Percentiles rank a stretch among this genome's conserved stretches.
phyloP scores from a whole-genome alignment of 2,888 invertebrate genomes.

The Drosophila mimetica region DNA sequence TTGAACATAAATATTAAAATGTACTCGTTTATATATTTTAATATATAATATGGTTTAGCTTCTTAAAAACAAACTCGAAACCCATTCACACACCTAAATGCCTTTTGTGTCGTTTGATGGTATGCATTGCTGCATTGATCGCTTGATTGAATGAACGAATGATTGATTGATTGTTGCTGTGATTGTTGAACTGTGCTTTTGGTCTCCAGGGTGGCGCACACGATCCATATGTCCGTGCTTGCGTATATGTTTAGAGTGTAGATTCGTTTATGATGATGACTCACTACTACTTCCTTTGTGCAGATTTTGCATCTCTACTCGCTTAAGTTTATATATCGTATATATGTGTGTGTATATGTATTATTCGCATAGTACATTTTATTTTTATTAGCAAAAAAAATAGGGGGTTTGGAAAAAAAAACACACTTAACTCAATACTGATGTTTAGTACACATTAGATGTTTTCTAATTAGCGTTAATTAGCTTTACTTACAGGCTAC shows the following conservation, averaged over 20 bases:
- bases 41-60: constrained; percentile 43
- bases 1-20: constrained; percentile 64
- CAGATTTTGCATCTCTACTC: constrained; percentile 16
- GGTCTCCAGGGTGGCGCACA: constrained; percentile 25
- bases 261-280: constrained; percentile 10
- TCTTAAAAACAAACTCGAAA: constrained; percentile 30
- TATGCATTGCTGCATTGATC: no score
- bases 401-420: constrained; percentile 26
- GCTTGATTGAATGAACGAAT: constrained; percentile 3
- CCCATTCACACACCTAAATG: constrained; percentile 44
- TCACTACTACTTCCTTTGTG: constrained; percentile 7
- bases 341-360: constrained; percentile 44
- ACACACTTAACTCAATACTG: constrained; percentile 73
- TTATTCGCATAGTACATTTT: constrained; percentile 54
- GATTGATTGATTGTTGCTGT: constrained; percentile 16
- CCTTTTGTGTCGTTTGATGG: constrained; percentile 30
- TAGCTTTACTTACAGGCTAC: constrained; percentile 74
- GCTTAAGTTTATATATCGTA: constrained; percentile 40
- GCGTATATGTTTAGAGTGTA: constrained; percentile 3
- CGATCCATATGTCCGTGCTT: background rate
- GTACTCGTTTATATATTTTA: constrained; percentile 46
- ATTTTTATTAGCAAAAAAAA: constrained; percentile 67
- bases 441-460: constrained; percentile 77
- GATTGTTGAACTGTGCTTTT: constrained; percentile 41
- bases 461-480: constrained; percentile 54